Conservation (phyloP, 2,888 invertebrate species). For the Drosophila yooni region DNA sequence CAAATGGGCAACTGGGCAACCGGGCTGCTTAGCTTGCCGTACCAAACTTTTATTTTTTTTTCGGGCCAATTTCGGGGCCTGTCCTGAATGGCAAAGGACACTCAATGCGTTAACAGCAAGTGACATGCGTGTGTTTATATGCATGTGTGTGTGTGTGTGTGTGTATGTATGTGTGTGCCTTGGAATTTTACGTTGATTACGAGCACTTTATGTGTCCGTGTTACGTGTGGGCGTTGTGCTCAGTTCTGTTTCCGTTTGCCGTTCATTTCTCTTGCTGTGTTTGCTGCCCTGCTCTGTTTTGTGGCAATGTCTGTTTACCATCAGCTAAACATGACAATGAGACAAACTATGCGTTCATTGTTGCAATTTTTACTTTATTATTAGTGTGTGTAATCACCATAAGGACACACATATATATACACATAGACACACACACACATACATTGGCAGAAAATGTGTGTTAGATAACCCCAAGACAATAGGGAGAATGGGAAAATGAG, state of each 20-base stretch:
- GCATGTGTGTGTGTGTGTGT: constrained; percentile 14
- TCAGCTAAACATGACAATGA: constrained; percentile 58
- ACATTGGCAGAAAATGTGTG: constrained; percentile 6
- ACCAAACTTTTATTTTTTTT: not conserved
- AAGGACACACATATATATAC: constrained; percentile 15
- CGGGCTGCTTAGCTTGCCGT: not conserved
- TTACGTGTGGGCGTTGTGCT: constrained; percentile 68
- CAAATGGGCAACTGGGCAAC: constrained; percentile 48
- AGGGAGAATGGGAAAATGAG: constrained; percentile 19
- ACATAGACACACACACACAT: constrained; percentile 1
- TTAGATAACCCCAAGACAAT: constrained; percentile 35
- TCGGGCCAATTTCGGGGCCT: constrained; percentile 45
- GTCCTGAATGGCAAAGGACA: constrained; percentile 53
- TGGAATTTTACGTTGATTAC: constrained; percentile 78
- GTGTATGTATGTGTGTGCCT: constrained; percentile 45
- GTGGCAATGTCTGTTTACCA: constrained; percentile 49
- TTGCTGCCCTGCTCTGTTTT: constrained; percentile 24
- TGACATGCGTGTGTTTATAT: constrained; percentile 36
- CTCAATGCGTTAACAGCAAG: constrained; percentile 60
- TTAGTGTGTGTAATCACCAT: constrained; percentile 58
- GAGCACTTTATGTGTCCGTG: constrained; percentile 75
- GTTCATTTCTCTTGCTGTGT: constrained; percentile 1
- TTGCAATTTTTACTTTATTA: constrained; percentile 76
- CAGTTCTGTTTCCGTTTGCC: constrained; percentile 9
- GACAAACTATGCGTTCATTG: constrained; percentile 69